Evolutionary conservation across 2,888 invertebrate species (phyloP).

Genomic region (Ligdia adustata): DNA sequence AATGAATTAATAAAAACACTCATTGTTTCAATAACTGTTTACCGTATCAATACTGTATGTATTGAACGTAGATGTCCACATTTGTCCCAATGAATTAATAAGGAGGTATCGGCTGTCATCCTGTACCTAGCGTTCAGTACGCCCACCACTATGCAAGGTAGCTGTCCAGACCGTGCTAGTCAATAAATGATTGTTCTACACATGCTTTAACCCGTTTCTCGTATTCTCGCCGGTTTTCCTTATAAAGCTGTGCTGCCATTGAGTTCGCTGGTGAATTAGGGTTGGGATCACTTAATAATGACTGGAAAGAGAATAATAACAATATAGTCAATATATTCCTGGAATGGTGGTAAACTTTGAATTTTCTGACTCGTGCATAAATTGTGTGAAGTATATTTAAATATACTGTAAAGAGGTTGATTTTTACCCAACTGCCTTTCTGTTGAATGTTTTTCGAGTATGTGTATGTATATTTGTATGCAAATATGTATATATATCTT

Average conservation of each 20-base stretch:
- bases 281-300: slow-evolving; percentile 99
- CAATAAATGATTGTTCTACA: slow-evolving; percentile 99
- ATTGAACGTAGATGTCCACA: slow-evolving; percentile 51
- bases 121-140: slow-evolving; percentile 44
- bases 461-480: too few relatives aligned
- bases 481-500: too few relatives aligned
- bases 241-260: slow-evolving; percentile 99
- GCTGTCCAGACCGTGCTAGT: slow-evolving; percentile 84
- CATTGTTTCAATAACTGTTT: slow-evolving; percentile 30
- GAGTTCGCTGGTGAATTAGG: slow-evolving; percentile 99
- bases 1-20: slow-evolving; percentile 23
- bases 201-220: slow-evolving; percentile 99
- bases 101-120: slow-evolving; percentile 56
- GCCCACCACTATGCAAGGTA: slow-evolving; percentile 57
- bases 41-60: slow-evolving; percentile 25
- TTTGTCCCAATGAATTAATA: slow-evolving; percentile 73
- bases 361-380: too few relatives aligned
- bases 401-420: too few relatives aligned
- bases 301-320: slow-evolving; percentile 88
- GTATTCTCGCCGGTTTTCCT: slow-evolving; percentile 99
- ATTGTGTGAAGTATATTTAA: too few relatives aligned
- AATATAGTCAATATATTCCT: not conserved
- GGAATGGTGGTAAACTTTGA: too few relatives aligned
- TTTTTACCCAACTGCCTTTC: too few relatives aligned
- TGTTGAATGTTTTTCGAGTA: too few relatives aligned